A percentile compares a stretch with the other conserved stretches of the same genome.
phyloP scores from a whole-genome alignment of 2,113 vertebrate genomes.

The Clarias batrachus region DNA sequence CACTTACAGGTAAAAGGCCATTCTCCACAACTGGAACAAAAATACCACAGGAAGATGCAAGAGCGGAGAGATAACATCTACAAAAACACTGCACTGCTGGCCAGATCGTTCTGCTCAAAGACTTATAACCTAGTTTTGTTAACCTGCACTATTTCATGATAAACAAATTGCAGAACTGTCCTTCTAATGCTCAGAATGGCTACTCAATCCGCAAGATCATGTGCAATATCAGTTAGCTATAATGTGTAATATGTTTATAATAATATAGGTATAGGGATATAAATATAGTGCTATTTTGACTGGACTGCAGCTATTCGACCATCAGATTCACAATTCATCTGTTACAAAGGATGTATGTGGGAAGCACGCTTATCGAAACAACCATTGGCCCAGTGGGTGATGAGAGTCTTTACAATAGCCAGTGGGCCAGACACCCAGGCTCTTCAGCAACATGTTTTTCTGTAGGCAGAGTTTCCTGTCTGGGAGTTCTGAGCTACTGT shows the following conservation, averaged over 20 bases:
- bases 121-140: neutral
- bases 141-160: neutral
- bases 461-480: neutral
- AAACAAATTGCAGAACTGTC: neutral
- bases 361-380: neutral
- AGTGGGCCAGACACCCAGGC: neutral
- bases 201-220: no score
- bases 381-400: neutral
- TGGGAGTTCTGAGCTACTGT: neutral
- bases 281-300: neutral
- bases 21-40: neutral
- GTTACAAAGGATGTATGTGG: neutral
- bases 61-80: neutral
- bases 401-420: neutral
- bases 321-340: neutral
- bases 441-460: neutral
- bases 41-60: neutral
- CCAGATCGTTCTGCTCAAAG: neutral
- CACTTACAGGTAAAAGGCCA: neutral
- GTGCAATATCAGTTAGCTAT: no score
- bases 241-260: no score
- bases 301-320: neutral
- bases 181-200: neutral
- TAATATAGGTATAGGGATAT: no score
- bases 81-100: neutral